Percentiles rank a stretch among this genome's conserved stretches.
phyloP scores from a whole-genome alignment of 2,888 invertebrate species.

The Ormyrus pomaceus region DNA sequence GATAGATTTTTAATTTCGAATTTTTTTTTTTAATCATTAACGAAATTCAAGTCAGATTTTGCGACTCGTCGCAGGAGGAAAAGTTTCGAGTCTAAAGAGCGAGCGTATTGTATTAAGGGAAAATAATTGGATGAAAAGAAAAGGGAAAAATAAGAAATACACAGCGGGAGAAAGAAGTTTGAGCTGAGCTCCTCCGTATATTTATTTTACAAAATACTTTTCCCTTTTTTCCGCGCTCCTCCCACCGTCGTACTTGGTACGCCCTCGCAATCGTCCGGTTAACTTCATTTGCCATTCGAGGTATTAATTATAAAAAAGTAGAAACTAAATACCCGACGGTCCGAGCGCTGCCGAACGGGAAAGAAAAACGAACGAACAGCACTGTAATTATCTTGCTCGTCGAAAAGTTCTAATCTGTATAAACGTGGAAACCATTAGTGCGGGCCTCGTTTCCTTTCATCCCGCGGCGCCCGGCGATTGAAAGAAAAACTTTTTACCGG shows the following conservation, averaged over 20 bases:
- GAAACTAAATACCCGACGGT: conserved; percentile 71
- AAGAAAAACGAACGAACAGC: conserved; percentile 63
- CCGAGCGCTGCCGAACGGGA: conserved; percentile 56
- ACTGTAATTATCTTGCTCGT: conserved; percentile 71
- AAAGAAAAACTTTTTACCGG: conserved; percentile 36
- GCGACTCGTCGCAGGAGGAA: background rate
- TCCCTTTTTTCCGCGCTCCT: conserved; percentile 62
- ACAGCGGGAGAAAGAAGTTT: conserved; percentile 33
- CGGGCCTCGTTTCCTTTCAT: conserved; percentile 51
- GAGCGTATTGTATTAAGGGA: conserved; percentile 29
- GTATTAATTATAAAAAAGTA: conserved; percentile 74
- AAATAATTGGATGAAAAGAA: conserved; percentile 46
- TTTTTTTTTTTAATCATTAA: too few species aligned
- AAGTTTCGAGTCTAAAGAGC: conserved; percentile 17
- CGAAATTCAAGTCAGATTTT: too few species aligned
- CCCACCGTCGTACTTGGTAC: conserved; percentile 24
- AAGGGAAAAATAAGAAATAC: conserved; percentile 37
- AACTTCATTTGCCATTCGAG: conserved; percentile 71
- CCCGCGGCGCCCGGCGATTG: conserved; percentile 21
- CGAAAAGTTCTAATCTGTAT: conserved; percentile 70
- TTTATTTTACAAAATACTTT: conserved; percentile 66
- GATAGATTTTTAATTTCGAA: background rate
- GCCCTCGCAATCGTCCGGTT: conserved; percentile 57
- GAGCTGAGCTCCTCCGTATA: conserved; percentile 57
- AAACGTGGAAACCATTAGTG: conserved; percentile 68